phyloP scores from a whole-genome alignment of 2,113 vertebrate genomes.

The Bubalus kerabau region DNA sequence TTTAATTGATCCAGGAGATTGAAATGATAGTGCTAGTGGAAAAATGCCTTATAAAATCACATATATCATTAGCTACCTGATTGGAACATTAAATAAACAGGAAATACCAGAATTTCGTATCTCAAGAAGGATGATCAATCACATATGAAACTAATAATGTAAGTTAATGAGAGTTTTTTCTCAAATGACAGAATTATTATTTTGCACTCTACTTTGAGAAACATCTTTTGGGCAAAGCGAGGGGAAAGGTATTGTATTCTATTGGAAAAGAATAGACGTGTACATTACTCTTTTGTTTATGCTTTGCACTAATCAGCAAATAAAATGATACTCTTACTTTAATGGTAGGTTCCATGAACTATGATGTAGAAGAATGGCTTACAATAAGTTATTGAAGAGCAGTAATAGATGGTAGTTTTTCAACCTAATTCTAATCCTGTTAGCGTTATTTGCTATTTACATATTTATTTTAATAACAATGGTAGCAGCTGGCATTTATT shows the following conservation, averaged over 20 bases:
- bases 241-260: background rate
- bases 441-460: background rate
- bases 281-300: background rate
- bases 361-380: background rate
- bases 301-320: background rate
- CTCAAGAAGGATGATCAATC: background rate
- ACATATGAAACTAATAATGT: constrained; percentile 26
- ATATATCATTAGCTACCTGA: background rate
- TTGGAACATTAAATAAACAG: background rate
- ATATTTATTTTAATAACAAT: constrained; percentile 10
- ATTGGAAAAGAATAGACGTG: background rate
- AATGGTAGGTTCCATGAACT: background rate
- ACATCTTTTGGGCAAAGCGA: background rate
- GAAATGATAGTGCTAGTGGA: background rate
- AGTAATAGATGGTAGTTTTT: background rate
- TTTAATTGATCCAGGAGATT: background rate
- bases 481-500: background rate
- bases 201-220: constrained; percentile 14
- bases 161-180: background rate
- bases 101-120: background rate
- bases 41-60: background rate
- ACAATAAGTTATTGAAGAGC: constrained; percentile 4
- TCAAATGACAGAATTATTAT: background rate
- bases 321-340: constrained; percentile 36
- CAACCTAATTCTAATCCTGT: background rate